Evolutionary conservation across 2,888 invertebrate species (phyloP), one percentile per base, ranked within the genome.

Genomic region (Tanypteryx hageni): DNA sequence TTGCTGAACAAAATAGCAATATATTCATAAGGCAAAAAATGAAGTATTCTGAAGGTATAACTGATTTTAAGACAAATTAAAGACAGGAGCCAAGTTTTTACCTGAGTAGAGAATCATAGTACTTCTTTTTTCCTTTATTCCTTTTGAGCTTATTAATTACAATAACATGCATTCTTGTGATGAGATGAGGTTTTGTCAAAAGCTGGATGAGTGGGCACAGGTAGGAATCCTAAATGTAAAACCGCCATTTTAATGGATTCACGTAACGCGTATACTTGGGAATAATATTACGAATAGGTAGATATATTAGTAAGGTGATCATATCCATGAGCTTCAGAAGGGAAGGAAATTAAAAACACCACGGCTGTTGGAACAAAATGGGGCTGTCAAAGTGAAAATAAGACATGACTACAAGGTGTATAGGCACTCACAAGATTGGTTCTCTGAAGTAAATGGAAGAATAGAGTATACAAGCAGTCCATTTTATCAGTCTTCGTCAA

Each of bases 401-500:
- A 44, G 44, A 44, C 44, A 44, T 44, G n/a, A n/a, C n/a, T n/a
- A n/a, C n/a, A n/a, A n/a, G 44, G 44, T 44, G 3, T 1, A 3
- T 44, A 44, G 44, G 44, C 31, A 64, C 89, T 89, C 18, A 89
- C 89, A 56, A 89, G 31, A n/a, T 64, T 64, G 18, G 89, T 61
- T 9, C 44, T 89, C 1, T 16, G 44, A n/a, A 89, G 31, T 64
- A 89, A 44, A 64, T 89, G 44, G 89, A 89, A 89, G 89, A 89
- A 89, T n/a, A 89, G 89, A 9, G 31, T 64, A n/a, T 89, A 89
- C 31, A 89, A 18, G 64, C 18, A 10, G n/a, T 68, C 89, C 16
- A 89, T 13, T n/a, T 89, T 89, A 18, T 22, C 44, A 9, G 68
- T 44, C 4, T 89, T 64, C 61, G 64, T 64, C n/a, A 89, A 68